phyloP scores from a whole-genome alignment of 2,797 vertebrate species.

The Malacoctenus gilli region DNA sequence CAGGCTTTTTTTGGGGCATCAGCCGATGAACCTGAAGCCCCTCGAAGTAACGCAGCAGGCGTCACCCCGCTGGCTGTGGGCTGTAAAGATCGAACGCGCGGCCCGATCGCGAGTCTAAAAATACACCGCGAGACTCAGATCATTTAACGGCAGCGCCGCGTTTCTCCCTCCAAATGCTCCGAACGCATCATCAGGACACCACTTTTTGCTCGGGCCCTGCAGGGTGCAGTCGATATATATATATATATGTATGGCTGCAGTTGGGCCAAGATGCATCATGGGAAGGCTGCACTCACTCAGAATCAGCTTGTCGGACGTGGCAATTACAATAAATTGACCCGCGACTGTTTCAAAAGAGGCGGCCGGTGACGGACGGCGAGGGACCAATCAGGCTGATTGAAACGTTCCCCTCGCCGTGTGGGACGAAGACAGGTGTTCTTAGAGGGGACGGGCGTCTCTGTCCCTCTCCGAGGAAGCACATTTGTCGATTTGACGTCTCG shows the following conservation, averaged over 20 bases:
- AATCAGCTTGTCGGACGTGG: slow-evolving; percentile 21
- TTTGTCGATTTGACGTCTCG: slow-evolving; percentile 11
- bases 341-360: slow-evolving; percentile 36
- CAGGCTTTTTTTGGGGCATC: too few species aligned
- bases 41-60: too few species aligned
- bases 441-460: neutral
- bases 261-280: slow-evolving; percentile 41
- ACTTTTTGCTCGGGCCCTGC: neutral
- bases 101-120: neutral
- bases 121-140: neutral
- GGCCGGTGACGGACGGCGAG: slow-evolving; percentile 14
- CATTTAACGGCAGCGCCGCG: neutral
- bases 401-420: slow-evolving; percentile 17
- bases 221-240: slow-evolving; percentile 20
- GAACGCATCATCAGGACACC: neutral
- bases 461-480: neutral
- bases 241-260: slow-evolving; percentile 29
- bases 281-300: slow-evolving; percentile 29
- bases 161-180: neutral
- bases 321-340: slow-evolving; percentile 45
- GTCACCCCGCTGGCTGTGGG: too few species aligned
- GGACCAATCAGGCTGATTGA: slow-evolving; percentile 42
- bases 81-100: too few species aligned
- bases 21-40: too few species aligned
- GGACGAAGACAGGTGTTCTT: neutral